Percentiles rank a stretch among this genome's conserved stretches.
Evolutionary conservation across 1,140 invertebrate genomes (phyloP).

Genomic region (Calephelis nemesis): DNA sequence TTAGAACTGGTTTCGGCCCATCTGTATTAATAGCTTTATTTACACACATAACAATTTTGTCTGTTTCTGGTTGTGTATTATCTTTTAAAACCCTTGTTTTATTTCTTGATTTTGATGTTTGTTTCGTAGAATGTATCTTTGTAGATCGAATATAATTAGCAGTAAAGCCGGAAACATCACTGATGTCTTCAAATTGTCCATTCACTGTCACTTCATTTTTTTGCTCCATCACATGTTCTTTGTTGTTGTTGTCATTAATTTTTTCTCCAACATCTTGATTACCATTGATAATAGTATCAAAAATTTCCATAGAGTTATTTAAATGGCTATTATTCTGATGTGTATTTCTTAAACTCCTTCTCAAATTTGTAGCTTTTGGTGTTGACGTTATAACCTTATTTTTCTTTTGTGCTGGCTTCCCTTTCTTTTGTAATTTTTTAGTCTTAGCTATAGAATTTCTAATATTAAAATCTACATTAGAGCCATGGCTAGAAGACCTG

Average conservation of each 20-base stretch:
- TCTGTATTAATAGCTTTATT: conserved; percentile 59
- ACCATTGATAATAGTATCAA: conserved; percentile 43
- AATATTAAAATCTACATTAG: conserved; percentile 62
- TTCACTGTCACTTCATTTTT: conserved; percentile 39
- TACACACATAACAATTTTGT: conserved; percentile 52
- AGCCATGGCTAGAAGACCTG: conserved; percentile 47
- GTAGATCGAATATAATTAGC: conserved; percentile 72
- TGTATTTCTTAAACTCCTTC: conserved; percentile 54
- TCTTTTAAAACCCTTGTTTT: conserved; percentile 51
- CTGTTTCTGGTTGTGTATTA: conserved; percentile 38
- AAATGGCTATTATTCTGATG: conserved; percentile 50
- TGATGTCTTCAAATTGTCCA: conserved; percentile 65
- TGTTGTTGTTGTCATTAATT: conserved; percentile 30
- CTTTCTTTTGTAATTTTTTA: conserved; percentile 47
- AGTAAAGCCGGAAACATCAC: conserved; percentile 72
- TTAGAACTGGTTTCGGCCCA: conserved; percentile 35
- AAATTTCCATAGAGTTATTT: conserved; percentile 53
- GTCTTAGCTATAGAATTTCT: conserved; percentile 46
- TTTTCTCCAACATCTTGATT: conserved; percentile 30
- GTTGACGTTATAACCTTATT: conserved; percentile 50
- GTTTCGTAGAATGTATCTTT: conserved; percentile 56
- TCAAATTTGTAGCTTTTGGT: conserved; percentile 50
- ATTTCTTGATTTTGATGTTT: conserved; percentile 50
- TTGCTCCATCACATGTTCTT: conserved; percentile 30
- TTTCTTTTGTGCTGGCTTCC: conserved; percentile 37